A percentile compares a stretch with the other conserved stretches of the same genome.
phyloP scores from a whole-genome alignment of 2,113 vertebrate species.

The Litocranius walleri region DNA sequence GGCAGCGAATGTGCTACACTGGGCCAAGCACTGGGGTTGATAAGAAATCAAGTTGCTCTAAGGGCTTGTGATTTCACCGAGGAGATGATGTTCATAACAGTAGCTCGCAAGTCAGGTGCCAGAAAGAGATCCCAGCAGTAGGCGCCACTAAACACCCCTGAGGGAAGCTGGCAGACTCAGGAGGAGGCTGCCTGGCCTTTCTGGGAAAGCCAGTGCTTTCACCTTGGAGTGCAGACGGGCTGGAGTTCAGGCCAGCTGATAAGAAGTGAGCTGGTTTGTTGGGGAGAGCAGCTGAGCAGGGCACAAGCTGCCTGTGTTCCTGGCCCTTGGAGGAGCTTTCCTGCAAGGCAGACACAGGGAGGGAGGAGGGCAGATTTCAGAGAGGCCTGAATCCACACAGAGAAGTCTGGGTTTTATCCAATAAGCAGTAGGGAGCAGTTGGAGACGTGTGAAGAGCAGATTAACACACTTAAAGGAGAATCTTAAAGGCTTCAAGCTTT shows the following conservation, averaged over 20 bases:
- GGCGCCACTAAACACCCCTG: not conserved
- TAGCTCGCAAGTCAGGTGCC: not conserved
- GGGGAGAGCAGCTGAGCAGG: not conserved
- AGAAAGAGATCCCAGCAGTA: not conserved
- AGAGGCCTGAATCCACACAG: constrained; percentile 39
- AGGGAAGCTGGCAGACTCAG: not conserved
- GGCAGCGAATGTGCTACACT: not conserved
- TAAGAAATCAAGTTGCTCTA: not conserved
- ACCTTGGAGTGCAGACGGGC: not conserved
- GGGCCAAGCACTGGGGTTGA: not conserved
- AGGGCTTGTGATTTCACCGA: not conserved
- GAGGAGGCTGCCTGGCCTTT: not conserved
- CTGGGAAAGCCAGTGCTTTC: not conserved
- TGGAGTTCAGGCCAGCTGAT: not conserved
- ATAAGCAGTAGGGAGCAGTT: constrained; percentile 44
- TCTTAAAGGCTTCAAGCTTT: constrained; percentile 46
- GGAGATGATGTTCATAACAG: not conserved
- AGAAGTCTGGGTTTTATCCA: constrained; percentile 43
- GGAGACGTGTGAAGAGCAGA: constrained; percentile 42
- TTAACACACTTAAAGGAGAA: constrained; percentile 52
- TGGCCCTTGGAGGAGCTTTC: not conserved
- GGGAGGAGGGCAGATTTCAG: constrained; percentile 49
- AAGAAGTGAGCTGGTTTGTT: not conserved
- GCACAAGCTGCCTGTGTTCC: not conserved
- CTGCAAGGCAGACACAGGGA: not conserved